Percentiles rank a stretch among this genome's conserved stretches.
Evolutionary conservation across 2,113 vertebrate genomes (phyloP).

Genomic region (Panthera leo): DNA sequence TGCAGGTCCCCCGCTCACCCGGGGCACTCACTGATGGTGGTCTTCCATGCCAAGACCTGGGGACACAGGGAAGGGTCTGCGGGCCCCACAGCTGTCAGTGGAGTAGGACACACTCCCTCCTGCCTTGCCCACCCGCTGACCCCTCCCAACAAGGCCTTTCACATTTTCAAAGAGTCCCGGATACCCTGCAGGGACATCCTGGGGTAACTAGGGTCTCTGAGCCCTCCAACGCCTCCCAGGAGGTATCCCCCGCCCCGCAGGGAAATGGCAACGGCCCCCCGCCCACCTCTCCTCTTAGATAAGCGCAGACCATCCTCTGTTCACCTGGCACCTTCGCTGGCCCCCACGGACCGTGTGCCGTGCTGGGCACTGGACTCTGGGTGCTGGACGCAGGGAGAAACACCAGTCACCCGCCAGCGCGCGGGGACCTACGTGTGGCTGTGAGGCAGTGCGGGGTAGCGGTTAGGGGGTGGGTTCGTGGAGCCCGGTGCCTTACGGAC

Average conservation of each 20-base stretch:
- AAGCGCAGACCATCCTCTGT: neutral
- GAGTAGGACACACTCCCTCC: neutral
- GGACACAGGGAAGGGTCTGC: neutral
- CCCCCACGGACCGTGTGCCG: no score
- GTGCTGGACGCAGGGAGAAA: neutral
- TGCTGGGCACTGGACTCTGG: neutral
- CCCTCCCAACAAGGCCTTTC: neutral
- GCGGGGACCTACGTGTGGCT: accelerated
- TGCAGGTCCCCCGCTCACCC: accelerated
- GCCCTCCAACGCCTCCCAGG: neutral
- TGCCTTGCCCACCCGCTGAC: no score
- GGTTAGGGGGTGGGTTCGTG: neutral
- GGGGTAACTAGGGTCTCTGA: neutral
- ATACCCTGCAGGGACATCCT: neutral
- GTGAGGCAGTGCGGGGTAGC: accelerated
- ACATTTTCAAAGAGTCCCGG: neutral
- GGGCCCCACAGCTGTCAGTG: accelerated
- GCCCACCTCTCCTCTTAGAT: neutral
- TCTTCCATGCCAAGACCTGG: neutral
- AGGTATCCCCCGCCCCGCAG: accelerated
- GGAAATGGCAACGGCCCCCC: neutral
- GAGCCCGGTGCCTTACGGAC: neutral
- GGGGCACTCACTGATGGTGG: accelerated
- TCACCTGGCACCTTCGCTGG: neutral
- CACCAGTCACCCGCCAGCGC: neutral